Evolutionary conservation across 2,797 vertebrate genomes (phyloP), one percentile per base, ranked within the genome.

Genomic region (Hipposideros larvatus): DNA sequence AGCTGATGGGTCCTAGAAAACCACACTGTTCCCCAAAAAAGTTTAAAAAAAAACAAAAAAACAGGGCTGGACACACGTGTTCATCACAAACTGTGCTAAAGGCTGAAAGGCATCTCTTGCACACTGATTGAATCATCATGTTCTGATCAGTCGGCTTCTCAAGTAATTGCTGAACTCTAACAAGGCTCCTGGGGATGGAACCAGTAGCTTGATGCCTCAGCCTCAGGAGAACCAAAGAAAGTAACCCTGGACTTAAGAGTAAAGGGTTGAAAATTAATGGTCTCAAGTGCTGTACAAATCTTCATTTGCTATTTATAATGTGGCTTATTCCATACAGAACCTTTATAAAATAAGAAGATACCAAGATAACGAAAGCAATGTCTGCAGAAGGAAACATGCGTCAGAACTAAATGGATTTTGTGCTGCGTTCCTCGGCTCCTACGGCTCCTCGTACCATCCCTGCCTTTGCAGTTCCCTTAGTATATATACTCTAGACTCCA

Each of bases 231-330:
- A 51, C 43, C 2, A 3, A 91, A 46, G n/a, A 82, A 74, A 96
- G 90, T 53, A 65, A 94, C 71, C 66, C 68, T 7, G 37, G 78
- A 70, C 89, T 87, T 65, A 21, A 65, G 37, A 51, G 48, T 8
- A 31, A 89, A 61, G 82, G 51, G 74, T 10, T 92, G 48, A 88
- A 97, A 94, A 96, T 79, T 80, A 57, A 24, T 80, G 59, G 78
- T 70, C 24, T 89, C 63, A 3, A 21, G 79, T 94, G 37, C 6
- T 57, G 46, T 53, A 87, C 59, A 75, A 63, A 88, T 89, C 74
- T 92, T 95, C 61, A 86, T 41, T 57, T 92, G 83, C 59, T 51
- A 46, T 26, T 91, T 90, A 63, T 34, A 86, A 94, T 53, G 66
- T 53, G 59, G 70, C 34, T 83, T 73, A 87, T 79, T 46, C 65